Percentiles rank a stretch among this genome's conserved stretches.
Evolutionary conservation across 2,113 vertebrate species (phyloP).

Genomic region (Mobula hypostoma): DNA sequence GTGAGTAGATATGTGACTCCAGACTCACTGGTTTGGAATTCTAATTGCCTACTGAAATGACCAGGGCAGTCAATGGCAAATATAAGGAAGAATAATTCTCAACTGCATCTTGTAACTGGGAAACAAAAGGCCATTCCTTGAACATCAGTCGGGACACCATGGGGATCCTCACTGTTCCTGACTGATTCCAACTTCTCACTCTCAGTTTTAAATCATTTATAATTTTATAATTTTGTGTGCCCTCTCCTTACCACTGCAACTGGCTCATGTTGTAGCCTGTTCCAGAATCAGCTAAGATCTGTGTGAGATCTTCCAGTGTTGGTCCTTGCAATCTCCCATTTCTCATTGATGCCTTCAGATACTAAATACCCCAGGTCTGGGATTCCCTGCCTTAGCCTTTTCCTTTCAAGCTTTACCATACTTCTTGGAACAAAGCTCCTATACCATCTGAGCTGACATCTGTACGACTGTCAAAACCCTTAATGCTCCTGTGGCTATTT

Average conservation of each 20-base stretch:
- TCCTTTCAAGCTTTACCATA: background rate
- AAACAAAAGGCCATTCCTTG: background rate
- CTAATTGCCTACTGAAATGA: too few relatives aligned
- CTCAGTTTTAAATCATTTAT: background rate
- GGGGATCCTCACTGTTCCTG: background rate
- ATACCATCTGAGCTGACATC: background rate
- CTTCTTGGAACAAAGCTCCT: background rate
- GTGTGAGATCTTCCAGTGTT: background rate
- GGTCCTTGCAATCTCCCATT: too few relatives aligned
- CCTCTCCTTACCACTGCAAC: background rate
- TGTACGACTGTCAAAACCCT: too few relatives aligned
- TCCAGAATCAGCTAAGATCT: background rate
- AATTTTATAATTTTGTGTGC: too few relatives aligned
- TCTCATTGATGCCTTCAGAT: background rate
- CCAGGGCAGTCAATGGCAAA: too few relatives aligned
- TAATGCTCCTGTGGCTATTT: too few relatives aligned
- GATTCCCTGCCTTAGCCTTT: background rate
- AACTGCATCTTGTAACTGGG: too few relatives aligned
- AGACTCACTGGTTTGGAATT: too few relatives aligned
- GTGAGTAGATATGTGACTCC: too few relatives aligned
- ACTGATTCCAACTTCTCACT: background rate
- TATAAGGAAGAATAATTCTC: too few relatives aligned
- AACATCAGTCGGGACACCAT: too few relatives aligned
- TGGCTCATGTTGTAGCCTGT: background rate
- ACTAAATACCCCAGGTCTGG: background rate